Base-by-base conservation (phyloP, 2,888 invertebrate genomes). In the Cantharis rustica region DNA sequence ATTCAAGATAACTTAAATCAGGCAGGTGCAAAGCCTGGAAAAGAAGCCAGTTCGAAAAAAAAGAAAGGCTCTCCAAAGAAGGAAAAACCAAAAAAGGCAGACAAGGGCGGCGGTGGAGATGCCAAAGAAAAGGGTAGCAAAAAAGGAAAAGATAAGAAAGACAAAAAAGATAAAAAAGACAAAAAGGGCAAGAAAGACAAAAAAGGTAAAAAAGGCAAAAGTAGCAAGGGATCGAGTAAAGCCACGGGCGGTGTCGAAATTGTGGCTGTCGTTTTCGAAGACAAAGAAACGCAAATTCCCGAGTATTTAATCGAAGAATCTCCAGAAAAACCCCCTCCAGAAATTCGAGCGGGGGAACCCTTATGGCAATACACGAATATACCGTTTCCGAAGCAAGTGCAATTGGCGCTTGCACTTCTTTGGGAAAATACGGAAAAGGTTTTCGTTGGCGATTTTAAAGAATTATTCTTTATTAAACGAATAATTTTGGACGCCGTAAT, bases 381-480 rank as follows among this genome's bases (percentile, higher is more conserved):
- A 0, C 82, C 84, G 0, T 81, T 88, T 23, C 82, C 88, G 0
- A 79, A 84, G 1, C 80, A 82, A 3, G 77, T 88, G 10, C 70
- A 84, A 31, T 77, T 85, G 11, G 81, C 84, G 7, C 79, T 90
- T 16, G 89, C 88, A 0, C 85, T 83, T 1, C 73, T 89, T 4
- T 91, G 90, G 90, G 87, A 89, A 79, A 86, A 84, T 68, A 72
- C 87, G 3, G 90, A 90, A 81, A 82, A 84, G 16, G 81, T 84
- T 5, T 91, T 89, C 81, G 77, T 91, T 11, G 85, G 88, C 68
- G 91, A 91, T 80, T 86, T 93, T 80, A 89, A 90, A 80, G 89
- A 92, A 79, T 81, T 91, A 64, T 90, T 93, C 80, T 90, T 91
- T 79, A 86, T 90, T n/a, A 91, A 90, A 80, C 88, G 93, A 68